These are phyloP conservation scores for Miniopterus natalensis DNA, from an alignment of 2,113 vertebrate species.

Conservation along the genomic window DNA sequence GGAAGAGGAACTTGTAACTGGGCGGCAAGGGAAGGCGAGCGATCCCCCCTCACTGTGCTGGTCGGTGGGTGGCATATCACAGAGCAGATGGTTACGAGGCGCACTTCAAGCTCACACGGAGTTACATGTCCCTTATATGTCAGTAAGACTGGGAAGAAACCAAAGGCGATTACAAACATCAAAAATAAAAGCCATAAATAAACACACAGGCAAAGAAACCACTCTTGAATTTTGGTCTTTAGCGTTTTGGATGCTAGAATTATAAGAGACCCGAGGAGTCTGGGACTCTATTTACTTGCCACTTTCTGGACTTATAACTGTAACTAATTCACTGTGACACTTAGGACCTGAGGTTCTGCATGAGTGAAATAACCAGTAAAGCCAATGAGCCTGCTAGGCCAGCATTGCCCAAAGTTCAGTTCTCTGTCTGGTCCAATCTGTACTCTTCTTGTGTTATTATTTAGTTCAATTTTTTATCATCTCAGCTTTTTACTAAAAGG, in stretches of 20 bases:
- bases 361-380: background rate
- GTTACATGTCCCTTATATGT: background rate
- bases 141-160: background rate
- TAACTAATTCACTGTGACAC: background rate
- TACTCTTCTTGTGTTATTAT: background rate
- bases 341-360: background rate
- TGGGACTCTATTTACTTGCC: background rate
- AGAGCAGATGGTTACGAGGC: background rate
- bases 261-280: background rate
- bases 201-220: background rate
- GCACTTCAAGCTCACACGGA: too few species aligned
- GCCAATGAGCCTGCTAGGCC: background rate
- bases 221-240: background rate
- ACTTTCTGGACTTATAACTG: background rate
- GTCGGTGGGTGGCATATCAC: background rate
- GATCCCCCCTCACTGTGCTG: background rate
- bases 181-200: background rate
- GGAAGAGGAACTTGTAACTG: background rate
- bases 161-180: background rate
- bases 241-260: background rate
- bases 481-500: background rate
- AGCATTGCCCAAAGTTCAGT: background rate
- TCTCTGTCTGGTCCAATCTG: background rate
- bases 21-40: background rate
- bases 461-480: background rate